Conservation (phyloP, 1,140 invertebrate genomes). For the Cydia amplana region DNA sequence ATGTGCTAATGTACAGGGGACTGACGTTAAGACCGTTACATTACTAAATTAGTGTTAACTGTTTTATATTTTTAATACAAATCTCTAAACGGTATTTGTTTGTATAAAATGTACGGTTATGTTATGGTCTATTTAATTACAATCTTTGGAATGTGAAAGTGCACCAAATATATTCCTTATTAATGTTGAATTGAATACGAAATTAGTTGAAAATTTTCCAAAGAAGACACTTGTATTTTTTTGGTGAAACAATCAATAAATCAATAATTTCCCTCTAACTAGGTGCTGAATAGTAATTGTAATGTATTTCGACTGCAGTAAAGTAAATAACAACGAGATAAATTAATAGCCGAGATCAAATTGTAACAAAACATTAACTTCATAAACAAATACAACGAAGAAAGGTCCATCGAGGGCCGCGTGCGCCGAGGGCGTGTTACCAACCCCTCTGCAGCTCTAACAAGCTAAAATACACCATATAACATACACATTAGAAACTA, state of each 20-base stretch:
- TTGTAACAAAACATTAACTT: conserved; percentile 28
- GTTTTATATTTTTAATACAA: conserved; percentile 1
- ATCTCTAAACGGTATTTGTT: too few relatives aligned
- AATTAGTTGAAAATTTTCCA: too few relatives aligned
- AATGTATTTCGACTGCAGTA: neutral
- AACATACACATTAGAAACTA: neutral
- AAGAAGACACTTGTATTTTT: too few relatives aligned
- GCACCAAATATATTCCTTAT: too few relatives aligned
- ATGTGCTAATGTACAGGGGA: neutral
- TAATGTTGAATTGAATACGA: too few relatives aligned
- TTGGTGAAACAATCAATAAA: too few relatives aligned
- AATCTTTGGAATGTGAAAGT: too few relatives aligned
- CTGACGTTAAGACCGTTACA: neutral
- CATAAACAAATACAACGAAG: conserved; percentile 9
- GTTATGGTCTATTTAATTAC: too few relatives aligned
- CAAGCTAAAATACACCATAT: neutral
- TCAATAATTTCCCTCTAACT: too few relatives aligned
- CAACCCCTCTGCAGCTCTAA: neutral
- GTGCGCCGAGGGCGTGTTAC: conserved; percentile 13
- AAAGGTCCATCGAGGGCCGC: conserved; percentile 12
- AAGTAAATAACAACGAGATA: neutral
- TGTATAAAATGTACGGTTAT: too few relatives aligned
- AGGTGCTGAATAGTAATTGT: too few relatives aligned
- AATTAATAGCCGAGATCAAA: conserved; percentile 19
- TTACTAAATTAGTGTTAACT: neutral